Conservation (phyloP, 1,140 invertebrate genomes). For the Heliothis subflexa region DNA sequence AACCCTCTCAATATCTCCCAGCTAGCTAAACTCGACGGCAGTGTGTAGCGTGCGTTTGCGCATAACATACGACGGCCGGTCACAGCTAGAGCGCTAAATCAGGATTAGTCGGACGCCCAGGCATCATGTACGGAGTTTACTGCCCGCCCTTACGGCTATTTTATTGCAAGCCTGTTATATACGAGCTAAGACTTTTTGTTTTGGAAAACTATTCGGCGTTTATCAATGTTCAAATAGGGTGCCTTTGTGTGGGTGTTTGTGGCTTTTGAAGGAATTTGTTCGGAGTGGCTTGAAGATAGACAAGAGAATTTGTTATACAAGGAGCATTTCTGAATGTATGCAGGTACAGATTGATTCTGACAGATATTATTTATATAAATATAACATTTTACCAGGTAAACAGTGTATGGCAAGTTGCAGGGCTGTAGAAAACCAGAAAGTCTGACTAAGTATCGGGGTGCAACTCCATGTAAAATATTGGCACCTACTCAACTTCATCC, state of each 20-base stretch:
- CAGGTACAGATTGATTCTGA: too few species aligned
- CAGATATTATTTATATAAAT: too few species aligned
- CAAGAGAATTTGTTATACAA: too few species aligned
- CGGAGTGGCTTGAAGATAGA: too few species aligned
- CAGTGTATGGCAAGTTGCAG: too few species aligned
- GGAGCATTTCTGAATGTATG: too few species aligned
- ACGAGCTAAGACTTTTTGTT: conserved; percentile 36
- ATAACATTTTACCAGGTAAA: too few species aligned
- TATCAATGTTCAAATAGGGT: conserved; percentile 26
- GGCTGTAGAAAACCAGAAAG: too few species aligned
- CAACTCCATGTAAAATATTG: too few species aligned
- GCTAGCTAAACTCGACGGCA: conserved; percentile 21
- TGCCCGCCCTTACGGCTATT: conserved; percentile 70
- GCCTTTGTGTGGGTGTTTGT: conserved; percentile 7
- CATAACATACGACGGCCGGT: conserved; percentile 71
- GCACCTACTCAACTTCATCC: too few species aligned
- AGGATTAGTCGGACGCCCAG: conserved; percentile 78
- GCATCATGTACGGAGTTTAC: conserved; percentile 77
- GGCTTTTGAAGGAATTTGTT: background rate
- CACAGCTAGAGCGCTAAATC: conserved; percentile 74
- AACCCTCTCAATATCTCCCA: background rate
- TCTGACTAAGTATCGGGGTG: background rate
- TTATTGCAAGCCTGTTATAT: conserved; percentile 68
- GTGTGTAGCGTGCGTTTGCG: conserved; percentile 65
- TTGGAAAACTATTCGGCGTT: conserved; percentile 33